phyloP scores from a whole-genome alignment of 2,888 invertebrate genomes.

The Belgica antarctica region DNA sequence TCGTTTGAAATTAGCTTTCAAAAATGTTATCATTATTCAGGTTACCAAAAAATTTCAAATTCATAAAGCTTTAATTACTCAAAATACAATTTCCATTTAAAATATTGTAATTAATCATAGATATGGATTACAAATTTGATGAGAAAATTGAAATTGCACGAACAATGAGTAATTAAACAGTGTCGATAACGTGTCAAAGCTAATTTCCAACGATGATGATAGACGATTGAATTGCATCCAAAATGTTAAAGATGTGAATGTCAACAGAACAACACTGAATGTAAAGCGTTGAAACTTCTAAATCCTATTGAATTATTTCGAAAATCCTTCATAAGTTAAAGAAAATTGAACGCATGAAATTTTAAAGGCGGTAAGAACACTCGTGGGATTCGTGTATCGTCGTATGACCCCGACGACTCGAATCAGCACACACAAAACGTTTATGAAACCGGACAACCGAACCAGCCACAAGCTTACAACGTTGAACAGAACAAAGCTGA shows the following conservation, averaged over 20 bases:
- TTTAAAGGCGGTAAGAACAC: slow-evolving; percentile 62
- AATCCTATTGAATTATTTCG: background rate
- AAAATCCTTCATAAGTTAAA: background rate
- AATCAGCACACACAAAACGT: slow-evolving; percentile 48
- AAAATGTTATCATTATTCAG: no score
- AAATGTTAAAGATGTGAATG: slow-evolving; percentile 8
- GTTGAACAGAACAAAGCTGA: background rate
- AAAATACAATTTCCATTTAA: no score
- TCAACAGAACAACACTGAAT: background rate
- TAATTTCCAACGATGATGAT: no score
- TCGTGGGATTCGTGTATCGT: slow-evolving; percentile 65
- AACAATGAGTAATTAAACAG: no score
- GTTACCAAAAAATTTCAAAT: no score
- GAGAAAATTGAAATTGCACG: no score
- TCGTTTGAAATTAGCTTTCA: no score
- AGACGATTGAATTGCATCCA: background rate
- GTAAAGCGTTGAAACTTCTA: slow-evolving; percentile 42
- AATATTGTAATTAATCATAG: no score
- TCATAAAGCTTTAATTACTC: no score
- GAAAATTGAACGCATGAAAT: background rate
- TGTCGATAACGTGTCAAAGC: no score
- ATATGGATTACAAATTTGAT: no score
- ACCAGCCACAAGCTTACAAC: background rate
- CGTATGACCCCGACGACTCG: slow-evolving; percentile 69
- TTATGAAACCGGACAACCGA: slow-evolving; percentile 46